Evolutionary conservation across 2,113 vertebrate genomes (phyloP).

Genomic region (Microtus ochrogaster): DNA sequence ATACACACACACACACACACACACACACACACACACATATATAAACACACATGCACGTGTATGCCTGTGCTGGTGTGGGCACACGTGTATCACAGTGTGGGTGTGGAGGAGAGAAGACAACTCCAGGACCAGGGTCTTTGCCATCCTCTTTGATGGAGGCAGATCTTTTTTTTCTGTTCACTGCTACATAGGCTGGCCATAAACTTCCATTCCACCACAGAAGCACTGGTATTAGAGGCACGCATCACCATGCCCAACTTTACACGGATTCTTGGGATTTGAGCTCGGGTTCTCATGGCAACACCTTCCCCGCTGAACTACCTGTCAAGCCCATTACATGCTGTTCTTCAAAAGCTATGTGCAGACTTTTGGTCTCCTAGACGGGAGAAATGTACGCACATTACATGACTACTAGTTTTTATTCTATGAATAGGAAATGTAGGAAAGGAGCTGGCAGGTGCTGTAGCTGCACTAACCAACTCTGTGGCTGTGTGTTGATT

Average conservation of each 20-base stretch:
- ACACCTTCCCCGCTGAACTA: neutral
- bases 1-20: too few species aligned
- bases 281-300: neutral
- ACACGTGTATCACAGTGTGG: neutral
- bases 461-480: neutral
- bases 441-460: neutral
- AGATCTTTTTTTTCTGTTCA: neutral
- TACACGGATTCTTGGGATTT: neutral
- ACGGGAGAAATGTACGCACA: neutral
- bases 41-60: accelerated
- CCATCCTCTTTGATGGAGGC: too few species aligned
- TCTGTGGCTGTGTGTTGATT: neutral
- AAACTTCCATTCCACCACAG: neutral
- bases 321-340: neutral
- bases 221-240: neutral
- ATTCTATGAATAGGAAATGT: neutral
- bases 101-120: too few species aligned
- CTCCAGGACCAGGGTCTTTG: neutral
- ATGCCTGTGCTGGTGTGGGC: neutral
- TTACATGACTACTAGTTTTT: neutral
- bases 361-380: neutral
- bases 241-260: too few species aligned
- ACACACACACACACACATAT: too few species aligned
- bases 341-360: neutral
- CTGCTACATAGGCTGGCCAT: too few species aligned